Evolutionary conservation across 30 jellyfish, hydroid and myxozoan genomes (phyloP), one percentile per base, ranked within the genome.

Genomic region (Pelagia noctiluca): DNA sequence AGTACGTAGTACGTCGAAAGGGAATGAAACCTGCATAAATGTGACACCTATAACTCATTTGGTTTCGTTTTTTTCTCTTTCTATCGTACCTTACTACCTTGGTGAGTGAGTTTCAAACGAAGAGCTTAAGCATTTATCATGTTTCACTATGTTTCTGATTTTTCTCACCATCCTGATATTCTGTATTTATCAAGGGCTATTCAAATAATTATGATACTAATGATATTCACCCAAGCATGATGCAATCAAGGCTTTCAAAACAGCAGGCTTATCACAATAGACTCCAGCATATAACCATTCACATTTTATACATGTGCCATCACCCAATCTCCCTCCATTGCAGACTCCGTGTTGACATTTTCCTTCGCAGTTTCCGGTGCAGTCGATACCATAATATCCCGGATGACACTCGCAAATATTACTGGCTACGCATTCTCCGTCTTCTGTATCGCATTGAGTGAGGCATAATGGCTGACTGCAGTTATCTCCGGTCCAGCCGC

Each of bases 251-350:
- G 90, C 96, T 26, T 80, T 66, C 37, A 84, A 75, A 0, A 92
- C 90, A 2, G 90, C 53, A 0, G 95, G 78, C 30, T 65, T 73
- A 35, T 86, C 76, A 76, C 98, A 89, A 52, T 53, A 54, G 5
- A 4, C 63, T 2, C 97, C 97, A 23, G 61, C 89, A 62, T 92
- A 86, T 71, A 80, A 48, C 98, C 98, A 92, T 34, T 85, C 72
- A 65, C 98, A 92, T 19, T 8, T 23, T 32, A 10, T 22, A 72
- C 98, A 92, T 0, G 75, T 48, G 12, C 98, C 98, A 46, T 85
- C 96, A 0, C 98, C 98, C 2, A 63, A 33, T 47, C 88, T 72
- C 63, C 98, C 98, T 0, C 63, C 96, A 37, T 80, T 80, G 63
- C 98, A 92, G 10, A 82, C 52, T 16, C 98, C 98, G 62, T 68